Percentiles rank a stretch among this genome's conserved stretches.
phyloP scores from a whole-genome alignment of 2,888 invertebrate genomes.

The Apamea monoglypha region DNA sequence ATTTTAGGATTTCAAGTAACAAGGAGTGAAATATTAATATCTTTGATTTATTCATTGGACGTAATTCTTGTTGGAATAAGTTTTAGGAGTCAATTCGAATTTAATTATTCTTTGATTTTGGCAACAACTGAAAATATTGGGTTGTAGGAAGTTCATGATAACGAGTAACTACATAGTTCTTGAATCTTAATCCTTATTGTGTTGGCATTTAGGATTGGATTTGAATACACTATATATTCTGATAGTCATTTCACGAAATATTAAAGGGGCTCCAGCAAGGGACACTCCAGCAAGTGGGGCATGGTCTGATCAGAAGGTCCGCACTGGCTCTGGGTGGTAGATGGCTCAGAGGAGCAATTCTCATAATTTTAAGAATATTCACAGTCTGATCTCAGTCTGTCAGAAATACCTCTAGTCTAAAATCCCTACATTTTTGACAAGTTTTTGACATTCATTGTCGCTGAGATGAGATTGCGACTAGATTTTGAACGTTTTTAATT shows the following conservation, averaged over 20 bases:
- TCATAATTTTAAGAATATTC: background rate
- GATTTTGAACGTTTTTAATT: background rate
- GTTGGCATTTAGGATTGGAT: background rate
- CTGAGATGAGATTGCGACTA: background rate
- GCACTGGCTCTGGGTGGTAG: background rate
- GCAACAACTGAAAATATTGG: background rate
- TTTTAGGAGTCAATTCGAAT: constrained; percentile 16
- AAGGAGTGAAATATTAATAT: constrained; percentile 35
- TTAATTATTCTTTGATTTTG: constrained; percentile 21
- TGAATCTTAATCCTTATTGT: background rate
- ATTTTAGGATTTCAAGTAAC: constrained; percentile 24
- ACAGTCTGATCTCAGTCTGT: background rate
- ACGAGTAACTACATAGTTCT: background rate
- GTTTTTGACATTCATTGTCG: background rate
- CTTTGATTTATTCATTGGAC: constrained; percentile 45
- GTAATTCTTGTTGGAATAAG: constrained; percentile 15
- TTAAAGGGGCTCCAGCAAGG: background rate
- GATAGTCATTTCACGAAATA: background rate
- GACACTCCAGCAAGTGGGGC: background rate
- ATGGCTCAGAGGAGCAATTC: background rate
- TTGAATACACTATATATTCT: background rate
- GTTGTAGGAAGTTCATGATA: background rate
- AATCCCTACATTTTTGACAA: background rate
- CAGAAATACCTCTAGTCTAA: background rate
- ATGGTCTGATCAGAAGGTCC: background rate